Percentiles rank a stretch among this genome's conserved stretches.
phyloP scores from a whole-genome alignment of 2,888 invertebrate species.

The Acholoe squamosa region DNA sequence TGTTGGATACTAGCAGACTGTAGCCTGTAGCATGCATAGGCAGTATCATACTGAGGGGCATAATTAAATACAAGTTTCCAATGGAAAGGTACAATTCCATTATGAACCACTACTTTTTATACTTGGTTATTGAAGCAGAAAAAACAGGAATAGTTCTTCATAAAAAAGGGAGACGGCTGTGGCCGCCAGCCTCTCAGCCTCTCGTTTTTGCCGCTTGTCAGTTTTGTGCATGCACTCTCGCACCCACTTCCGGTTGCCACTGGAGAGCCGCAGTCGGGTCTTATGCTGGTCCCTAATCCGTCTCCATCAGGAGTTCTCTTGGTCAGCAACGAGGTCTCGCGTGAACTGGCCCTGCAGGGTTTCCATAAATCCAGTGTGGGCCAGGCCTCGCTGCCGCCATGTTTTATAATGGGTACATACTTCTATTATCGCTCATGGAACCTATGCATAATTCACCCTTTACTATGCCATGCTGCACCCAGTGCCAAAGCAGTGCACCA shows the following conservation, averaged over 20 bases:
- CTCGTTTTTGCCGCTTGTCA: background rate
- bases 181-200: background rate
- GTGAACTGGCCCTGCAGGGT: background rate
- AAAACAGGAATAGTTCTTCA: too few species aligned
- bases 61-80: too few species aligned
- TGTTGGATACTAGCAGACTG: too few species aligned
- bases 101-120: too few species aligned
- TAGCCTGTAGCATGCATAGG: too few species aligned
- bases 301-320: constrained; percentile 23
- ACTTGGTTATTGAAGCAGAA: too few species aligned
- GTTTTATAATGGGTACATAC: background rate
- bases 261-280: background rate
- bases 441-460: background rate
- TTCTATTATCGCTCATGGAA: constrained; percentile 3
- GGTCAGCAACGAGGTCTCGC: constrained; percentile 26
- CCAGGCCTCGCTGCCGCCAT: background rate
- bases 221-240: background rate
- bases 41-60: too few species aligned
- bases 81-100: too few species aligned
- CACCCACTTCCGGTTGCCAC: background rate
- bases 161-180: background rate
- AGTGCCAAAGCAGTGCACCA: too few species aligned
- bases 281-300: background rate
- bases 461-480: background rate
- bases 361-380: background rate